Conservation (phyloP, 2,888 invertebrate species). For the Sylvicola fuscatus region DNA sequence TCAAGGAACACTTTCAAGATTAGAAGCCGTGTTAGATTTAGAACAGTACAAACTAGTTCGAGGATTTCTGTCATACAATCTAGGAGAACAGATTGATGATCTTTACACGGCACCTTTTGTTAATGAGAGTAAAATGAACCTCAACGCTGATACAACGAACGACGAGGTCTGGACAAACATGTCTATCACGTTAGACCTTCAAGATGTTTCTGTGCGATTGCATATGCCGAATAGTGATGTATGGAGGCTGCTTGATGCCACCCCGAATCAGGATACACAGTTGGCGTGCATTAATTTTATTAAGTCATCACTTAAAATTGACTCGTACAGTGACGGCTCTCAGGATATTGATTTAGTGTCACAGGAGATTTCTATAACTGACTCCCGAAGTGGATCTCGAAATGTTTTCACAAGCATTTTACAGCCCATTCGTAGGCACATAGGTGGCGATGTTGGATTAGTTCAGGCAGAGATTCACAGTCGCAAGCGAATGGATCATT, state of each 20-base stretch:
- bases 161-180: slow-evolving; percentile 48
- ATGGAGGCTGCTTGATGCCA: neutral
- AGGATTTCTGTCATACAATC: slow-evolving; percentile 72
- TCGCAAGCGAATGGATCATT: slow-evolving; percentile 41
- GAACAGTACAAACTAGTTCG: slow-evolving; percentile 73
- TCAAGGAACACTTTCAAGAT: slow-evolving; percentile 64
- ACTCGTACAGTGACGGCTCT: slow-evolving; percentile 69
- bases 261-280: slow-evolving; percentile 16
- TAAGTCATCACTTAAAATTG: slow-evolving; percentile 66
- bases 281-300: slow-evolving; percentile 83
- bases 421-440: slow-evolving; percentile 44
- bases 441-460: slow-evolving; percentile 19
- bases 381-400: slow-evolving; percentile 22
- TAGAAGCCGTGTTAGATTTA: slow-evolving; percentile 63
- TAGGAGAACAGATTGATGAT: slow-evolving; percentile 66
- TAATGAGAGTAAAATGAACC: slow-evolving; percentile 17
- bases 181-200: slow-evolving; percentile 63
- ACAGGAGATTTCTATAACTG: slow-evolving; percentile 34
- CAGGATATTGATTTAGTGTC: slow-evolving; percentile 87
- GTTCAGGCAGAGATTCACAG: slow-evolving; percentile 61
- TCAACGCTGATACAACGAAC: slow-evolving; percentile 13
- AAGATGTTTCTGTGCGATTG: slow-evolving; percentile 64
- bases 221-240: slow-evolving; percentile 14
- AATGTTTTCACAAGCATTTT: slow-evolving; percentile 82
- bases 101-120: slow-evolving; percentile 19